A percentile compares a stretch with the other conserved stretches of the same genome.
These are phyloP conservation scores for Halyomorpha halys DNA, from an alignment of 1,140 invertebrate genomes.

Conservation along the genomic window DNA sequence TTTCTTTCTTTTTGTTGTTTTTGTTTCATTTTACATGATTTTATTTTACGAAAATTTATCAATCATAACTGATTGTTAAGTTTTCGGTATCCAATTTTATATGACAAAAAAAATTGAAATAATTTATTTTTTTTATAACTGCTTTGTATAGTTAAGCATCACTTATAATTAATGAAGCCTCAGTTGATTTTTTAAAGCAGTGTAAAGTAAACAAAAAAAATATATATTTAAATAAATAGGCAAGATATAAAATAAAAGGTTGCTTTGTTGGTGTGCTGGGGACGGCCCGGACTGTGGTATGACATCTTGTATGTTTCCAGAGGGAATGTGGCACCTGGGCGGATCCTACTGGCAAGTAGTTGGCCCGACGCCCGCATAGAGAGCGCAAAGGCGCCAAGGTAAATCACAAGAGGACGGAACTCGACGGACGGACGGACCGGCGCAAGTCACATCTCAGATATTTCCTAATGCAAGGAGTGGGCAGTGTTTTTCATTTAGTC, in stretches of 20 bases:
- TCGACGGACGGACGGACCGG: not conserved
- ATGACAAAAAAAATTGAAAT: too few species aligned
- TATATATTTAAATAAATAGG: not conserved
- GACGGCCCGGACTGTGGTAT: conserved; percentile 7
- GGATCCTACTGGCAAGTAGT: conserved; percentile 20
- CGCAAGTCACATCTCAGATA: not conserved
- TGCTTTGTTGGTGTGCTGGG: conserved; percentile 11
- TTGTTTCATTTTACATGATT: too few species aligned
- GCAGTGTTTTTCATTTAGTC: too few species aligned
- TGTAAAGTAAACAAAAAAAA: conserved; percentile 8
- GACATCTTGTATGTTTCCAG: conserved; percentile 28
- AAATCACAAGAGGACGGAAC: conserved; percentile 18
- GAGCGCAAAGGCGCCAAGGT: conserved; percentile 23
- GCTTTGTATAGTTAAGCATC: too few species aligned
- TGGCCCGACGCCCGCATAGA: conserved; percentile 23
- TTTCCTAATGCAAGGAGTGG: too few species aligned
- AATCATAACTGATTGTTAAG: too few species aligned
- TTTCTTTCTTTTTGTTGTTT: too few species aligned
- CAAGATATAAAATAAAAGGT: not conserved
- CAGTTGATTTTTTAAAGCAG: too few species aligned
- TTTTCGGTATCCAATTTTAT: too few species aligned
- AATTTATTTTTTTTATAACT: too few species aligned
- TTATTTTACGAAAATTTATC: too few species aligned
- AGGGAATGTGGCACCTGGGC: conserved; percentile 23
- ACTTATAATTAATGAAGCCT: too few species aligned